Evolutionary conservation across 2,797 vertebrate genomes (phyloP).

Genomic region (Pipistrellus pipistrellus): DNA sequence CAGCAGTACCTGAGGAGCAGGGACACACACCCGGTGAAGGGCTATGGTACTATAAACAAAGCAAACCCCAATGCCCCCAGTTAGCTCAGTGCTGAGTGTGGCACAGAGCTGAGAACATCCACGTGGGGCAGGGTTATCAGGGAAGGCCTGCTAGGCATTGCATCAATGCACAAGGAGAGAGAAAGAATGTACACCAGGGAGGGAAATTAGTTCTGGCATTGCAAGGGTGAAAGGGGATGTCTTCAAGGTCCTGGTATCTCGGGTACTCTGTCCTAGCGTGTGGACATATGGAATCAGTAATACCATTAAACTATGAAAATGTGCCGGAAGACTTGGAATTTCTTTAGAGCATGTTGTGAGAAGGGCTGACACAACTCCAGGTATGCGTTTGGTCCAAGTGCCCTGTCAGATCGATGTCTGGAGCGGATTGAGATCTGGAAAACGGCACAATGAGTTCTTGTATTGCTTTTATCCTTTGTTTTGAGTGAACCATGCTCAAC

Average conservation of each 20-base stretch:
- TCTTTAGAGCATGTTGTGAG: constrained; percentile 37
- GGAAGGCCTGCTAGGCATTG: constrained; percentile 44
- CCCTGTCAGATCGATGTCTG: constrained; percentile 54
- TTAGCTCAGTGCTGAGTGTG: not conserved
- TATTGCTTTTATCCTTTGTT: constrained; percentile 58
- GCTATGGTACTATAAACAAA: not conserved
- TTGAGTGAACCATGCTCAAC: not conserved
- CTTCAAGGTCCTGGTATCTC: constrained; percentile 27
- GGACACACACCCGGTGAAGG: not conserved
- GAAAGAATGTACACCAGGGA: constrained; percentile 64
- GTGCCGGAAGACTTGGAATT: constrained; percentile 57
- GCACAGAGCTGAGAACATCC: not conserved
- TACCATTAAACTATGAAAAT: constrained; percentile 60
- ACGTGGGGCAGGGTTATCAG: not conserved
- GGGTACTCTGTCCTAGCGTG: constrained; percentile 47
- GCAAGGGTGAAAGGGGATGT: constrained; percentile 60
- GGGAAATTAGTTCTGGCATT: constrained; percentile 68
- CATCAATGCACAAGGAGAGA: not conserved
- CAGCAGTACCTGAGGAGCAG: not conserved
- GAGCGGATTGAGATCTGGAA: constrained; percentile 42
- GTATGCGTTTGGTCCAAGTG: constrained; percentile 60
- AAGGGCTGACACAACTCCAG: not conserved
- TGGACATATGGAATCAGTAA: constrained; percentile 68
- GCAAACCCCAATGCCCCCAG: not conserved
- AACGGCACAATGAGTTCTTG: not conserved